Evolutionary conservation across 2,888 invertebrate species (phyloP).

Genomic region (Halocaridina rubra): DNA sequence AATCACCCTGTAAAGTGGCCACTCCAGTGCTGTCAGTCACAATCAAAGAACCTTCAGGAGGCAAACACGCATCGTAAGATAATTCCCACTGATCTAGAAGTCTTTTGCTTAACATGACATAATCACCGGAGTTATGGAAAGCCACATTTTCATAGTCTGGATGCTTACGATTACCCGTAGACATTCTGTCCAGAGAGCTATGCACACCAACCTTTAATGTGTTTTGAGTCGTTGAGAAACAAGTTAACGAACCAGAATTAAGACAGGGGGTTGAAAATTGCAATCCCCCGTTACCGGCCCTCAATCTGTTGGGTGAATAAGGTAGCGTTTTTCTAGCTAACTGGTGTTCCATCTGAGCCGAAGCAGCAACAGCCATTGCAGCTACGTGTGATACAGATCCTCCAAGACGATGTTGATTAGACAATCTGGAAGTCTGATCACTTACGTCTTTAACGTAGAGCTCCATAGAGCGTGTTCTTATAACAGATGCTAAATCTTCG

Average conservation of each 20-base stretch:
- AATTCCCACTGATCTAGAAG: conserved; percentile 52
- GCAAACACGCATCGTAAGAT: conserved; percentile 51
- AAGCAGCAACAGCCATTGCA: not conserved
- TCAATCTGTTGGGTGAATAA: not conserved
- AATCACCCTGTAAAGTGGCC: not conserved
- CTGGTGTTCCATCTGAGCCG: not conserved
- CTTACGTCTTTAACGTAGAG: conserved; percentile 12
- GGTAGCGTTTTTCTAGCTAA: conserved; percentile 11
- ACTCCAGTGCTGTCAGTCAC: not conserved
- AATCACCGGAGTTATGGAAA: conserved; percentile 48
- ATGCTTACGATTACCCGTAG: not conserved
- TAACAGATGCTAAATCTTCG: conserved; percentile 15
- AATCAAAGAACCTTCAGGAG: not conserved
- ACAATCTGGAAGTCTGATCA: not conserved
- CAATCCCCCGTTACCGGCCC: not conserved
- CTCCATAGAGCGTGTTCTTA: conserved; percentile 39
- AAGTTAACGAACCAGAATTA: conserved; percentile 1
- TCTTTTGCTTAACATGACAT: conserved; percentile 52
- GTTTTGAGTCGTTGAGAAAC: not conserved
- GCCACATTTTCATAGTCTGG: conserved; percentile 52
- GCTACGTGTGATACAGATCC: conserved; percentile 14
- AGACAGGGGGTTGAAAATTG: conserved; percentile 35
- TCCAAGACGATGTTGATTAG: not conserved
- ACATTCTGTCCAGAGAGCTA: not conserved
- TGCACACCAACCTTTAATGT: not conserved